These are phyloP conservation scores for Caranx ignobilis DNA, from an alignment of 2,113 vertebrate genomes.

Conservation along the genomic window DNA sequence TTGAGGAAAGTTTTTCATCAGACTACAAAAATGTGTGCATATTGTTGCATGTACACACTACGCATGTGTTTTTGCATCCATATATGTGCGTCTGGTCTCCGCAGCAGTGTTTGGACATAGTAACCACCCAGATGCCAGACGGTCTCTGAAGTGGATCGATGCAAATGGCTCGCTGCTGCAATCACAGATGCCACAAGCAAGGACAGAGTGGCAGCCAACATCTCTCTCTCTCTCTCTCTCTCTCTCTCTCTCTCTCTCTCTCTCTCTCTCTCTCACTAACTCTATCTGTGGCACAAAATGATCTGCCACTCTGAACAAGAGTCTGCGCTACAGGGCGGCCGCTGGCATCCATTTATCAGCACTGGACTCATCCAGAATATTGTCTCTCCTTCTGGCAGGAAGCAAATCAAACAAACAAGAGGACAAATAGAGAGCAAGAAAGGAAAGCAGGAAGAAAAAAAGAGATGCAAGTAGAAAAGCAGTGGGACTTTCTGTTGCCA, in stretches of 20 bases:
- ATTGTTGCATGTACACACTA: background rate
- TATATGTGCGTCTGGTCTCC: constrained; percentile 1
- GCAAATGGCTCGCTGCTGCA: constrained; percentile 64
- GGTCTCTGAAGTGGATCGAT: constrained; percentile 62
- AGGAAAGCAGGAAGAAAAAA: background rate
- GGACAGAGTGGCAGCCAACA: constrained; percentile 65
- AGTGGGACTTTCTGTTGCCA: constrained; percentile 32
- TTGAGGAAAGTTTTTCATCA: constrained; percentile 37
- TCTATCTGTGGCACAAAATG: constrained; percentile 72
- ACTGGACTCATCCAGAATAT: constrained; percentile 68
- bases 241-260: constrained; percentile 32
- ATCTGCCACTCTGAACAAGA: constrained; percentile 77
- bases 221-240: constrained; percentile 30
- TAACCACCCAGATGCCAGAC: constrained; percentile 52
- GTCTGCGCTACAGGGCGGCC: constrained; percentile 63
- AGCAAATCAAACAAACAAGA: constrained; percentile 72
- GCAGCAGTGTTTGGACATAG: constrained; percentile 41
- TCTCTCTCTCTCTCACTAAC: constrained; percentile 8
- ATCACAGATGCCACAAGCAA: constrained; percentile 70
- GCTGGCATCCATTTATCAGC: constrained; percentile 75
- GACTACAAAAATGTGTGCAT: background rate
- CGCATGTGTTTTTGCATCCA: background rate
- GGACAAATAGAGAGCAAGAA: constrained; percentile 59
- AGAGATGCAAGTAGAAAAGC: constrained; percentile 45
- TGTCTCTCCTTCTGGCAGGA: constrained; percentile 72